These are phyloP conservation scores for Perognathus longimembris DNA, from an alignment of 2,113 vertebrate genomes.

Conservation along the genomic window DNA sequence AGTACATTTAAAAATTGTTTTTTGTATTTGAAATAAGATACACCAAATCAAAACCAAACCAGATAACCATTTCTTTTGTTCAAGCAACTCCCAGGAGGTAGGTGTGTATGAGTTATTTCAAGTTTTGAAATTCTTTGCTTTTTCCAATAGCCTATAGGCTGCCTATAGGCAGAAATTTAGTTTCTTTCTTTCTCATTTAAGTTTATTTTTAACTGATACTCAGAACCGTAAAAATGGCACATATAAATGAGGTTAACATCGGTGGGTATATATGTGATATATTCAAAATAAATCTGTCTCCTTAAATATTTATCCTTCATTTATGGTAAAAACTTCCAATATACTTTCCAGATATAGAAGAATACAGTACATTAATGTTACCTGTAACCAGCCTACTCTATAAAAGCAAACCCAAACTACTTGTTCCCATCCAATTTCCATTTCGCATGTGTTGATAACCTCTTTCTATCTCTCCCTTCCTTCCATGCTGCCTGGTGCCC, in stretches of 20 bases:
- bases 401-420: not conserved
- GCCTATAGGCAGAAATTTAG: not conserved
- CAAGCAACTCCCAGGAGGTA: not conserved
- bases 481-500: not conserved
- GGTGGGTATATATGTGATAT: not conserved
- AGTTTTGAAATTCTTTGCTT: slow-evolving; percentile 49
- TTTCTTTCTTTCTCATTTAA: not conserved
- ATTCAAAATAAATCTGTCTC: not conserved
- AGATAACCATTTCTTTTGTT: not conserved
- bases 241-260: not conserved
- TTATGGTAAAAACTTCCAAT: not conserved
- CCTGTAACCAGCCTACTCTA: not conserved
- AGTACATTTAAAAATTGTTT: not conserved
- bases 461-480: not conserved
- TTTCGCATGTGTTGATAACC: no score
- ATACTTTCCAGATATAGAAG: not conserved
- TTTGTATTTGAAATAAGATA: slow-evolving; percentile 12
- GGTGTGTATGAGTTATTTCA: not conserved
- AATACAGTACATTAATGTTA: no score
- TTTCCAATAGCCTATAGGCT: not conserved
- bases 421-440: not conserved
- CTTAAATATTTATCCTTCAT: not conserved
- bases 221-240: not conserved
- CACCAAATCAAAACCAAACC: not conserved
- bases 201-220: not conserved